Evolutionary conservation across 2,113 vertebrate species (phyloP), one percentile per base, ranked within the genome.

Genomic region (Oceanites oceanicus): DNA sequence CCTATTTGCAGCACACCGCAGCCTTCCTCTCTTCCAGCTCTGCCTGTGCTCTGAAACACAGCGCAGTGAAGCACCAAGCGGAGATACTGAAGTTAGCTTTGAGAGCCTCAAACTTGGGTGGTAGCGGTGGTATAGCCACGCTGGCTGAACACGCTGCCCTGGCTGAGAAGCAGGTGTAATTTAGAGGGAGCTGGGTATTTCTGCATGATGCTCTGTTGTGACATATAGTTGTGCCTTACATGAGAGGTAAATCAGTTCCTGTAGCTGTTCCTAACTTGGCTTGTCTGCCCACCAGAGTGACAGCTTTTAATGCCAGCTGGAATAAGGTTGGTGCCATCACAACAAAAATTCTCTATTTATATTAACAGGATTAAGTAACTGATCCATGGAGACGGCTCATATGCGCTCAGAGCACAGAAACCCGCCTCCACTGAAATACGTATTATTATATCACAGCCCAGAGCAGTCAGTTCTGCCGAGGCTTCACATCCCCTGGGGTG

Each of bases 261-360:
- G 52, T 49, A 87, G 52, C 66, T 1, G 3, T 88, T 90, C 11
- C 74, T 76, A 42, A 74, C 56, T 88, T 73, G 90, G 73, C 62
- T 79, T 65, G 61, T 58, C 90, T 94, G 67, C 83, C 88, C 66
- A 90, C 53, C 58, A 73, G 70, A 82, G 67, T 73, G 82, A 88
- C 95, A 95, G 91, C 36, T 96, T 92, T 93, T 68, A 81, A 58
- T 70, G 77, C 77, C 85, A 95, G 84, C 85, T 96, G 87, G 92
- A 75, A 70, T 63, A 70, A 82, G 58, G 73, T 21, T 65, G 94
- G 78, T 76, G 82, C 74, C 78, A 92, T 90, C 81, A 38, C 50
- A 90, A 86, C 36, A 80, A 76, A 91, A 92, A 58, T 23, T 72
- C 80, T 92, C 84, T 53, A 47, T 86, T 89, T 95, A 59, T 85